A percentile compares a stretch with the other conserved stretches of the same genome.
These are phyloP conservation scores for Siphonodentalium dalli DNA, from an alignment of 2,888 invertebrate genomes.

Conservation along the genomic window DNA sequence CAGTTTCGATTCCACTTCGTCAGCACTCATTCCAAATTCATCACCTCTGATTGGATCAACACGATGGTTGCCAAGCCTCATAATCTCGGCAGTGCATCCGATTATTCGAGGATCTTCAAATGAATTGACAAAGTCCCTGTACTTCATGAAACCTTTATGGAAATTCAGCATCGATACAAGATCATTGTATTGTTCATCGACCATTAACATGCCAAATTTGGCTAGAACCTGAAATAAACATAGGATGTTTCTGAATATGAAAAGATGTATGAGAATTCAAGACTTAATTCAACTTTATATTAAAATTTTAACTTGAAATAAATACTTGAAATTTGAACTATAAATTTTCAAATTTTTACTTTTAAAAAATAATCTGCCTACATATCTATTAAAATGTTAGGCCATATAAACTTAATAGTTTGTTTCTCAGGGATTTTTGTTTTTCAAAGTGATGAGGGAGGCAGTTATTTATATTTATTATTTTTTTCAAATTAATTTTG, in stretches of 20 bases:
- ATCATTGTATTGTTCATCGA: conserved; percentile 53
- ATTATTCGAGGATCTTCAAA: conserved; percentile 53
- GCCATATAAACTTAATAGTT: too few species aligned
- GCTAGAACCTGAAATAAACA: conserved; percentile 43
- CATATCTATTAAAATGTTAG: too few species aligned
- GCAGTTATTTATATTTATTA: too few species aligned
- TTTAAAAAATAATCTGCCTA: too few species aligned
- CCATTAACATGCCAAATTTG: conserved; percentile 49
- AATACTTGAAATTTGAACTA: too few species aligned
- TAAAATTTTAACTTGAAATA: too few species aligned
- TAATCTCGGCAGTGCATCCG: conserved; percentile 39
- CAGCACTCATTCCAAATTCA: conserved; percentile 53
- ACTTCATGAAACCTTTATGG: conserved; percentile 50
- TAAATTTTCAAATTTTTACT: too few species aligned
- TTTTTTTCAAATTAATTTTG: too few species aligned
- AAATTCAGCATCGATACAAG: conserved; percentile 50
- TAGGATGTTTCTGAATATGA: background rate
- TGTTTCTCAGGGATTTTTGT: too few species aligned
- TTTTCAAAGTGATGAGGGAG: too few species aligned
- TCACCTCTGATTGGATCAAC: conserved; percentile 61
- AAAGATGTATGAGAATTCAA: background rate
- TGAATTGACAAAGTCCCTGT: conserved; percentile 53
- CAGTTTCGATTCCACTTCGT: conserved; percentile 51
- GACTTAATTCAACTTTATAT: too few species aligned
- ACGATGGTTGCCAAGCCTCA: conserved; percentile 51